These are phyloP conservation scores for Scaptomyza cyrtandrae DNA, from an alignment of 2,888 invertebrate genomes.

Conservation along the genomic window DNA sequence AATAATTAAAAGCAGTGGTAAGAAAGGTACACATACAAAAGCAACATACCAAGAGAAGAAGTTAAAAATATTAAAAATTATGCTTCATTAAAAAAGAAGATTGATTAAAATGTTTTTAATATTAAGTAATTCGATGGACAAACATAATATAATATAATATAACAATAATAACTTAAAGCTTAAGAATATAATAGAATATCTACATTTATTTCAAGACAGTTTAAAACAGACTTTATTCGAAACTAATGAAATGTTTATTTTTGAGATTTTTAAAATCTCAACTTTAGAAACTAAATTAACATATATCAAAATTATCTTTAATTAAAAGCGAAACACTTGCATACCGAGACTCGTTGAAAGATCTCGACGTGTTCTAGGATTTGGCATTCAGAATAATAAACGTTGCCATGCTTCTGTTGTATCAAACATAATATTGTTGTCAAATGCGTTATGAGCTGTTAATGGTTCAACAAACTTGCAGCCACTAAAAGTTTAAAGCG, in stretches of 20 bases:
- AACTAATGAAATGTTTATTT: no score
- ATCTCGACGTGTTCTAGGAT: constrained; percentile 6
- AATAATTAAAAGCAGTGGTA: neutral
- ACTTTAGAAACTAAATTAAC: no score
- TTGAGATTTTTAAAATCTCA: no score
- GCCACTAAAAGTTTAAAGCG: constrained; percentile 61
- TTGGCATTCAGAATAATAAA: constrained; percentile 9
- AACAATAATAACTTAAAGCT: no score
- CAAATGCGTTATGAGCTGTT: constrained; percentile 39
- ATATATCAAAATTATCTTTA: neutral
- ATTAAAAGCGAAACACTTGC: neutral
- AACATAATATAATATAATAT: no score
- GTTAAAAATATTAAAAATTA: no score
- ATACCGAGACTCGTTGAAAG: neutral
- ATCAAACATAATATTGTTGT: constrained; percentile 33
- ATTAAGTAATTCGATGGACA: no score
- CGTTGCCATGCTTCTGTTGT: constrained; percentile 7
- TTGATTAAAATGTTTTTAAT: no score
- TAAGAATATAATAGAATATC: no score
- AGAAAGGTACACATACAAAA: neutral
- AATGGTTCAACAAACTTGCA: constrained; percentile 61
- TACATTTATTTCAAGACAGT: no score
- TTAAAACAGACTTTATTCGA: no score
- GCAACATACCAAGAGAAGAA: no score
- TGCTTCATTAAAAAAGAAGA: neutral